Evolutionary conservation across 2,113 vertebrate genomes (phyloP).

Genomic region (Otus sunia): DNA sequence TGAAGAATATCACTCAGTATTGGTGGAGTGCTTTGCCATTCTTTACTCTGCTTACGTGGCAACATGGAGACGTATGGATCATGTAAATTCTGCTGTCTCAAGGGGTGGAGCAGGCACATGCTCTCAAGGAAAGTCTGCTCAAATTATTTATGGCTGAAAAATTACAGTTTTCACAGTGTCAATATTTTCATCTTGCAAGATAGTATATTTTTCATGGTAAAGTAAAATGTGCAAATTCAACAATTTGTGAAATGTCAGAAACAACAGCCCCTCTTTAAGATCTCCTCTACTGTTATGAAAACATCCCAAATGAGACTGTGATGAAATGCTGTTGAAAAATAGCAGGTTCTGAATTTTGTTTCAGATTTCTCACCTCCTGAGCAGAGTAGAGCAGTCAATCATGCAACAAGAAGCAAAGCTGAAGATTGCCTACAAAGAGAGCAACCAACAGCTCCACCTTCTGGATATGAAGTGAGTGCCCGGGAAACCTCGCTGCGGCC

Average conservation of each 20-base stretch:
- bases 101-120: not conserved
- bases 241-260: not conserved
- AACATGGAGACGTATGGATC: not conserved
- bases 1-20: not conserved
- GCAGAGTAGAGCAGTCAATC: constrained; percentile 75
- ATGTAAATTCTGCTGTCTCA: not conserved
- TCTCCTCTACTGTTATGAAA: not conserved
- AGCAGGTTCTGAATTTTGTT: constrained; percentile 21
- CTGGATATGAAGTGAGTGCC: constrained; percentile 74
- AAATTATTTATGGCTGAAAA: not conserved
- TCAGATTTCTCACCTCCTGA: constrained; percentile 79
- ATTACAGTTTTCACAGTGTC: not conserved
- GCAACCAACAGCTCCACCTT: constrained; percentile 78
- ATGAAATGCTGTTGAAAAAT: not conserved
- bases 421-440: constrained; percentile 77
- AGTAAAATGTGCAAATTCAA: not conserved
- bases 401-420: constrained; percentile 78
- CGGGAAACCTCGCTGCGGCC: not conserved
- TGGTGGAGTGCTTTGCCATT: not conserved
- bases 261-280: not conserved
- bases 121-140: not conserved
- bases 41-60: not conserved
- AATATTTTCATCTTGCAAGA: not conserved
- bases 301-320: not conserved
- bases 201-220: not conserved